Percentiles rank a stretch among this genome's conserved stretches.
Conservation (phyloP, 2,797 vertebrate genomes). For the Hoplostethus mediterraneus region DNA sequence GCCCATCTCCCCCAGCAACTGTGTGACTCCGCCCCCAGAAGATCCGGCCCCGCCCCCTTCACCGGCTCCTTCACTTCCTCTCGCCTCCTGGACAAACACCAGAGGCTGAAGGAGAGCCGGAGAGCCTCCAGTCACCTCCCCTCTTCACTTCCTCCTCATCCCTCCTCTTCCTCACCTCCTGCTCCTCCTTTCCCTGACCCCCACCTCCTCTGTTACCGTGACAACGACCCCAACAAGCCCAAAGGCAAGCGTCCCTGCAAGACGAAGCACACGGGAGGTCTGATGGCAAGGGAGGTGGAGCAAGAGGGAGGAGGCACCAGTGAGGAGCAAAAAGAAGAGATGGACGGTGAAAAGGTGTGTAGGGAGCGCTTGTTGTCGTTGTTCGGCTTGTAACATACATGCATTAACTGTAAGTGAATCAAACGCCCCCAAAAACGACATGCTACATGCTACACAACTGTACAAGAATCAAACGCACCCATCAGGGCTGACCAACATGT, state of each 20-base stretch:
- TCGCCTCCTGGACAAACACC: conserved; percentile 82
- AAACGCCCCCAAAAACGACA: not conserved
- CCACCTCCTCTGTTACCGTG: conserved; percentile 33
- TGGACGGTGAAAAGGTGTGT: conserved; percentile 34
- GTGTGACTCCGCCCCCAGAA: conserved; percentile 23
- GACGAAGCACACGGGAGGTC: conserved; percentile 87
- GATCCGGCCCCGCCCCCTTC: conserved; percentile 2
- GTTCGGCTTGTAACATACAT: not conserved
- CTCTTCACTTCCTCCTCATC: not conserved
- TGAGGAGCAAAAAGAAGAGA: not conserved
- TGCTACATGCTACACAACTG: too few relatives aligned
- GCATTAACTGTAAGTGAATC: conserved; percentile 21
- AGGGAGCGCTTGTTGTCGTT: not conserved
- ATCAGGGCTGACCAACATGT: too few relatives aligned
- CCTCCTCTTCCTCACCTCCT: not conserved
- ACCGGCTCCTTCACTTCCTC: conserved; percentile 72
- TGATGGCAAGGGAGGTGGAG: conserved; percentile 78
- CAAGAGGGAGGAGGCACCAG: conserved; percentile 73
- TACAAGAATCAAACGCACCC: too few relatives aligned
- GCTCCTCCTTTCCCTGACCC: conserved; percentile 44
- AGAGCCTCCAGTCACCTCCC: conserved; percentile 82
- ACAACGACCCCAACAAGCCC: conserved; percentile 88
- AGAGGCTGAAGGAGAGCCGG: conserved; percentile 89
- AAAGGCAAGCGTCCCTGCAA: conserved; percentile 95
- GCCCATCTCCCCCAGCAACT: conserved; percentile 58